Conservation (phyloP, 92 coral and sea anemone genomes). For the Epizoanthus stellaris region DNA sequence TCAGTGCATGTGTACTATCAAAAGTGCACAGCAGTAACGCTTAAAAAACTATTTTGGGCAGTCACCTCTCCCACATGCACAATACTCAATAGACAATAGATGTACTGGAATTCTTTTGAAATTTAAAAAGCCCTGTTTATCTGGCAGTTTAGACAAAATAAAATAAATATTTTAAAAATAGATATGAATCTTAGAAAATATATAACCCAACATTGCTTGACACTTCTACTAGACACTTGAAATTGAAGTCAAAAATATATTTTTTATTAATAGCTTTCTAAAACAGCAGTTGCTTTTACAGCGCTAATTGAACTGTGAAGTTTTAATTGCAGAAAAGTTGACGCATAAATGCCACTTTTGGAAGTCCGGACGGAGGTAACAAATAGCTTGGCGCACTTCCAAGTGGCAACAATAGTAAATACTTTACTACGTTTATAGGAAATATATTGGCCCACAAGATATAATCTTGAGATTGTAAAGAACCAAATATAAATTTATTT, state of each 20-base stretch:
- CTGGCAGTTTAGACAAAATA: too few species aligned
- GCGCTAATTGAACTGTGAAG: background rate
- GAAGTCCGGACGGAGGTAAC: background rate
- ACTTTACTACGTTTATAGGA: background rate
- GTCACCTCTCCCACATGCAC: too few species aligned
- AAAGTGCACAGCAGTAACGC: background rate
- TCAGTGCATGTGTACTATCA: too few species aligned
- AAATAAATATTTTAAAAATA: too few species aligned
- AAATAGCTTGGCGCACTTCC: background rate
- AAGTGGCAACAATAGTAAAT: background rate
- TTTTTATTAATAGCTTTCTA: background rate
- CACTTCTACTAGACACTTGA: too few species aligned
- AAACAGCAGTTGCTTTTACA: background rate
- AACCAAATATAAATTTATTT: background rate
- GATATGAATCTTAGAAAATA: too few species aligned
- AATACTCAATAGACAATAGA: too few species aligned
- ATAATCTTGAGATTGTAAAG: background rate
- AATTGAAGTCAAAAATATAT: too few species aligned
- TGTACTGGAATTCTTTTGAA: too few species aligned
- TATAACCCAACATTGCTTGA: too few species aligned
- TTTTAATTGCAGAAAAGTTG: constrained; percentile 12
- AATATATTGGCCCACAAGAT: constrained; percentile 15
- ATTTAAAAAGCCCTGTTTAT: too few species aligned
- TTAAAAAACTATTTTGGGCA: background rate
- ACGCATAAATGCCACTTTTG: constrained; percentile 21